Percentiles rank a stretch among this genome's conserved stretches.
phyloP scores from a whole-genome alignment of 2,797 vertebrate genomes.

The Tachyglossus aculeatus region DNA sequence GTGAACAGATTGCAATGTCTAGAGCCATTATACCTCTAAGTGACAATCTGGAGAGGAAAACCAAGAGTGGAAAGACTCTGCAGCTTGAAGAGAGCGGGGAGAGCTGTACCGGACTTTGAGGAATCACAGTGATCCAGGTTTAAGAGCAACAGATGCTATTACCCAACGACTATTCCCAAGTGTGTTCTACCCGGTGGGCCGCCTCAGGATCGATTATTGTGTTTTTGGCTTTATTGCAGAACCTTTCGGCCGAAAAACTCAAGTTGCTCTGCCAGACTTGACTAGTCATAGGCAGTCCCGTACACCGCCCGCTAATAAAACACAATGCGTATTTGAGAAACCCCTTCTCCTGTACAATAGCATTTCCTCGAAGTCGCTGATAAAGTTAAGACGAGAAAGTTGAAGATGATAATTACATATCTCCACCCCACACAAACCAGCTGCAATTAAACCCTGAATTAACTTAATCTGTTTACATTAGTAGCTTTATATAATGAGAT shows the following conservation, averaged over 20 bases:
- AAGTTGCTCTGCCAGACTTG: neutral
- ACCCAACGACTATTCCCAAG: neutral
- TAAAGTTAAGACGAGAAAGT: neutral
- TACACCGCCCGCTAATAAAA: no score
- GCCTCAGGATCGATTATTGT: neutral
- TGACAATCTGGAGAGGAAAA: constrained; percentile 22
- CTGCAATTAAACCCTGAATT: constrained; percentile 33
- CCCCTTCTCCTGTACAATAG: constrained; percentile 15
- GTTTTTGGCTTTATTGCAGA: neutral
- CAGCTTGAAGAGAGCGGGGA: neutral
- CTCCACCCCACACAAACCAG: constrained; percentile 17
- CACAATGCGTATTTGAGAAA: neutral
- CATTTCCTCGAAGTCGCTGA: neutral
- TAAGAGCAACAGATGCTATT: neutral
- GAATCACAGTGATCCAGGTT: neutral
- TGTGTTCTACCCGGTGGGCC: neutral
- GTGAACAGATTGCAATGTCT: constrained; percentile 22
- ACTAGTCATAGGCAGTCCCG: no score
- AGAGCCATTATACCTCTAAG: constrained; percentile 7
- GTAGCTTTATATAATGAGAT: constrained; percentile 26
- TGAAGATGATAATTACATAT: constrained; percentile 27
- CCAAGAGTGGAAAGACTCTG: neutral
- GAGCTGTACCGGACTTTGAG: neutral
- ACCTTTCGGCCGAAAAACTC: neutral
- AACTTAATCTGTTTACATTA: constrained; percentile 47